Evolutionary conservation across 2,797 vertebrate genomes (phyloP).

Genomic region (Xenentodon cancila): DNA sequence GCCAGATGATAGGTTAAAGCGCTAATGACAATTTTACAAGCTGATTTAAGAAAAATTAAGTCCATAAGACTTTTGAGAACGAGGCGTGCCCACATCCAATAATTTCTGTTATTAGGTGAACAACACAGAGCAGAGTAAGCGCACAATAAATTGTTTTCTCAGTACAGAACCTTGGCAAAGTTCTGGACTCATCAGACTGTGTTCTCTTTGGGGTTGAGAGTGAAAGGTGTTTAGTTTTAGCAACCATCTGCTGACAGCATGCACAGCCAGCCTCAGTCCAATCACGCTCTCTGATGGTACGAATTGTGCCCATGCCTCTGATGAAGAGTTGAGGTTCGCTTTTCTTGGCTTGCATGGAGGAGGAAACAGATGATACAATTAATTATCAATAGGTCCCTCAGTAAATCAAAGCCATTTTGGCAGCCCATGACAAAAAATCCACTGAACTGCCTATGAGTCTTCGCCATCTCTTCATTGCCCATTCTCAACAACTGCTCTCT

Average conservation of each 20-base stretch:
- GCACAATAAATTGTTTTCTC: conserved; percentile 63
- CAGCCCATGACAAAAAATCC: conserved; percentile 75
- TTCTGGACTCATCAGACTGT: conserved; percentile 54
- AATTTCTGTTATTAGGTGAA: conserved; percentile 42
- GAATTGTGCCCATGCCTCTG: conserved; percentile 77
- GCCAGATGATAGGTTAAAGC: conserved; percentile 34
- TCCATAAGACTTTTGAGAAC: conserved; percentile 17
- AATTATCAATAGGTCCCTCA: conserved; percentile 88
- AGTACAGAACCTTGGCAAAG: conserved; percentile 60
- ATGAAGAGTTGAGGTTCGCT: conserved; percentile 80
- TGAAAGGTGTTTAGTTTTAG: conserved; percentile 76
- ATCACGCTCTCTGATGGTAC: conserved; percentile 70
- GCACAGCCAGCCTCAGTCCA: conserved; percentile 69
- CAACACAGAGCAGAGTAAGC: conserved; percentile 31
- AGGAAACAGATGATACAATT: conserved; percentile 88
- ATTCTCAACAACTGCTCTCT: conserved; percentile 89
- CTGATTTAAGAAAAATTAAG: conserved; percentile 33
- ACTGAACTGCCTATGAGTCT: conserved; percentile 70
- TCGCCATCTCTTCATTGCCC: conserved; percentile 82
- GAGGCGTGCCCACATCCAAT: conserved; percentile 18
- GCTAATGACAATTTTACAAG: conserved; percentile 28
- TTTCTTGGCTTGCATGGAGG: conserved; percentile 81
- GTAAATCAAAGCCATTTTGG: conserved; percentile 88
- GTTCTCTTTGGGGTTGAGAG: conserved; percentile 64
- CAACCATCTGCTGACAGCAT: conserved; percentile 80